A percentile compares a stretch with the other conserved stretches of the same genome.
These are phyloP conservation scores for Caenorhabditis doughertyi DNA, from an alignment of 2,888 invertebrate species.

Conservation along the genomic window DNA sequence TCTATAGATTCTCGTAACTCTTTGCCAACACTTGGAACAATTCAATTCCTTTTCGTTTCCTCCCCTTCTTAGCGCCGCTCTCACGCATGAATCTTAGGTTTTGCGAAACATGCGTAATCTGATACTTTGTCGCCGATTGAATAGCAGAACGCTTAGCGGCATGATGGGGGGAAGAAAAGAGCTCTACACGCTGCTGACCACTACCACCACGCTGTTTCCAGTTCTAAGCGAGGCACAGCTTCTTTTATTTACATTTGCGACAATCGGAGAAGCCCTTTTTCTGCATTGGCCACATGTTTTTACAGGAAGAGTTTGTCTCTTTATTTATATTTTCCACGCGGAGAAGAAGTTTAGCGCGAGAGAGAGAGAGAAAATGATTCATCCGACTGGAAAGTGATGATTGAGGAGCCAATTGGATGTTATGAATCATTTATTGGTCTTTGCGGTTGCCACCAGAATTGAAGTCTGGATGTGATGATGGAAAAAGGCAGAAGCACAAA, in stretches of 20 bases:
- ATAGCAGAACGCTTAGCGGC: slow-evolving; percentile 62
- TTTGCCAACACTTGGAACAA: slow-evolving; percentile 35
- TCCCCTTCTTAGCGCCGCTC: slow-evolving; percentile 38
- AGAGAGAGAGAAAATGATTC: slow-evolving; percentile 47
- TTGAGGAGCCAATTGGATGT: slow-evolving; percentile 26
- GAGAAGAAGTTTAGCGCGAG: not conserved
- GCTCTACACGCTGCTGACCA: slow-evolving; percentile 45
- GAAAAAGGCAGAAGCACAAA: not conserved
- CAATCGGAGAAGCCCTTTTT: slow-evolving; percentile 19
- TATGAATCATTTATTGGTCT: slow-evolving; percentile 48
- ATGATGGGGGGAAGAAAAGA: slow-evolving; percentile 53
- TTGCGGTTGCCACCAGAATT: slow-evolving; percentile 20
- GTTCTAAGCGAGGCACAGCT: slow-evolving; percentile 33
- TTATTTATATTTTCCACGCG: slow-evolving; percentile 21
- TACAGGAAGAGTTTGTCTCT: slow-evolving; percentile 35
- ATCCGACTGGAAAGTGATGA: slow-evolving; percentile 57
- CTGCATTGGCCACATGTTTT: slow-evolving; percentile 41
- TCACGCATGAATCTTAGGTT: slow-evolving; percentile 57
- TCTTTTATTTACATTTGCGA: slow-evolving; percentile 52
- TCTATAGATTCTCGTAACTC: slow-evolving; percentile 3
- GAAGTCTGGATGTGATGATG: slow-evolving; percentile 38
- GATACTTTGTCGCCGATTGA: slow-evolving; percentile 58
- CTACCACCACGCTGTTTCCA: slow-evolving; percentile 60
- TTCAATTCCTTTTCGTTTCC: slow-evolving; percentile 37
- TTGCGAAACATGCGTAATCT: slow-evolving; percentile 60